Evolutionary conservation across 2,888 invertebrate species (phyloP).

Genomic region (Listrodromus nycthemerus): DNA sequence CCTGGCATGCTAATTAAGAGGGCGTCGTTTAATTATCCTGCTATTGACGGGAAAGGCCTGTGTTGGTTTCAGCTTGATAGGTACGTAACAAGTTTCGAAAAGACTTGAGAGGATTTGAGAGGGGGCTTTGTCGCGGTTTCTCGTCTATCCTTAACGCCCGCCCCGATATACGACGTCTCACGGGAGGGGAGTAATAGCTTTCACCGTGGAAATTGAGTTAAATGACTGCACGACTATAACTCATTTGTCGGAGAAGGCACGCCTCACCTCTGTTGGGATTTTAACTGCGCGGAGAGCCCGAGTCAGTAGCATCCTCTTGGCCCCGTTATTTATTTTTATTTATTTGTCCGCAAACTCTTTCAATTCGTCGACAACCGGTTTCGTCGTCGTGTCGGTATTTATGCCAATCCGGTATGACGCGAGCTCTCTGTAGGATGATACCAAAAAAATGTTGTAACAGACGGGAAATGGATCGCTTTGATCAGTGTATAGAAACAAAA

Average conservation of each 20-base stretch:
- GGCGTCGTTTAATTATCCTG: constrained; percentile 77
- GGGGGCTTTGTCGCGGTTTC: constrained; percentile 63
- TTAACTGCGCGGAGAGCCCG: too few relatives aligned
- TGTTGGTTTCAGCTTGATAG: constrained; percentile 15
- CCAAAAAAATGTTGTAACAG: not conserved
- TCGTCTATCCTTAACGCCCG: constrained; percentile 34
- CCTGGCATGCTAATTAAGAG: constrained; percentile 73
- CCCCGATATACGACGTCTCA: not conserved
- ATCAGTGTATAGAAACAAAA: not conserved
- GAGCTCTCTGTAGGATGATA: not conserved
- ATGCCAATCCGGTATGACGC: not conserved
- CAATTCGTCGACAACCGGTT: not conserved
- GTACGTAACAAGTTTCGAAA: not conserved
- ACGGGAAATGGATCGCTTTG: constrained; percentile 8
- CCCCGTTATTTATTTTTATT: too few relatives aligned
- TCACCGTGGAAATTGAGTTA: not conserved
- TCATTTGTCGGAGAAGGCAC: not conserved
- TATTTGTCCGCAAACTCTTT: not conserved
- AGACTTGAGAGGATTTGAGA: constrained; percentile 17
- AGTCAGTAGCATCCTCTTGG: too few relatives aligned
- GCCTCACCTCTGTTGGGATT: not conserved
- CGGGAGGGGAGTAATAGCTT: not conserved
- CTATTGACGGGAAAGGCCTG: constrained; percentile 71
- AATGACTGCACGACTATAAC: not conserved
- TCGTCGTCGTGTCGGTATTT: not conserved